Evolutionary conservation across 2,113 vertebrate genomes (phyloP).

Genomic region (Rhegmatorhina hoffmannsi): DNA sequence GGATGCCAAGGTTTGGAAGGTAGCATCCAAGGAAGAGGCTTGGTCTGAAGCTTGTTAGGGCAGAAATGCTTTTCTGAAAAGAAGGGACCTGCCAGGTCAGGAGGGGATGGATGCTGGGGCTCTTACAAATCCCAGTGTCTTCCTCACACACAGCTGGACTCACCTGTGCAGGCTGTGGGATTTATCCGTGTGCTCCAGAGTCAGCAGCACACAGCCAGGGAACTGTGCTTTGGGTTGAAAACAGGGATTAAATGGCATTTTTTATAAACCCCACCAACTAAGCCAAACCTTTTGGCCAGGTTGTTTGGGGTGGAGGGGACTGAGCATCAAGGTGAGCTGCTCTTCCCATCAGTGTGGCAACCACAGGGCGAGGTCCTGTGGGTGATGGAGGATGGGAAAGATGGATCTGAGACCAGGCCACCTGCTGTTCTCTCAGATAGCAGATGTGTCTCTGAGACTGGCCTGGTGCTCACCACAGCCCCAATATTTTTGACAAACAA

Average conservation of each 20-base stretch:
- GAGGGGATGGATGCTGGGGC: not conserved
- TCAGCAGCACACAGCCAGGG: not conserved
- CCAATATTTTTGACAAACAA: not conserved
- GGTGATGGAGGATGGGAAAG: not conserved
- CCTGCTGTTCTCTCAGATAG: not conserved
- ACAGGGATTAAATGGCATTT: not conserved
- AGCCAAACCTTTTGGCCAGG: not conserved
- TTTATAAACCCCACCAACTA: not conserved
- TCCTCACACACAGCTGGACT: rapidly evolving
- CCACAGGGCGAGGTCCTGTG: not conserved
- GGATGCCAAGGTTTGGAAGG: not conserved
- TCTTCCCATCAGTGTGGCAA: not conserved
- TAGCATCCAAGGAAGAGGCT: not conserved
- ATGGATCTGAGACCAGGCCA: not conserved
- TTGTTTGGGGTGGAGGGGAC: not conserved
- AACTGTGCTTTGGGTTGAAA: not conserved
- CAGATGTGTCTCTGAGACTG: not conserved
- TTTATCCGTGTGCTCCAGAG: rapidly evolving
- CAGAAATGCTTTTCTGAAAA: not conserved
- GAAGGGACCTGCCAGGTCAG: not conserved
- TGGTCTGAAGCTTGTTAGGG: not conserved
- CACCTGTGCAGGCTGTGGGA: rapidly evolving
- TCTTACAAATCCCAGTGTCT: not conserved
- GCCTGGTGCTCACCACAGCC: not conserved
- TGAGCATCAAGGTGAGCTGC: not conserved